phyloP scores from a whole-genome alignment of 2,888 invertebrate species.

The Eupsilia transversa region DNA sequence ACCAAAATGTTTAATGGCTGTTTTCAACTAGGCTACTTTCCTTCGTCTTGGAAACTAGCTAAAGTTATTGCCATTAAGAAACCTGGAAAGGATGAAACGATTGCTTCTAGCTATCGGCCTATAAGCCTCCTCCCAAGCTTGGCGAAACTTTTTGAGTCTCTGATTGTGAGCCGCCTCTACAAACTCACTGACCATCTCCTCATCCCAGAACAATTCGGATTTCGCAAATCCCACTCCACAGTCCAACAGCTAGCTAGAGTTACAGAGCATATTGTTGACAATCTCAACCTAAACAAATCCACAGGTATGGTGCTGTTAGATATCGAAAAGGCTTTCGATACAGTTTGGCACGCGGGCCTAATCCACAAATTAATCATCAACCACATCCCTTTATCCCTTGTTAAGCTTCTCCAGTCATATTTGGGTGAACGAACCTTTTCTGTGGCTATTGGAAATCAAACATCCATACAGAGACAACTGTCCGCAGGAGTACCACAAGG shows the following conservation, averaged over 20 bases:
- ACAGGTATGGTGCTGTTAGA: too few relatives aligned
- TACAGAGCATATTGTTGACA: neutral
- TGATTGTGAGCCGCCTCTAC: neutral
- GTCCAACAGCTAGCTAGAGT: neutral
- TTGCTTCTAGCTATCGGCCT: conserved; percentile 28
- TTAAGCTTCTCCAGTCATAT: too few relatives aligned
- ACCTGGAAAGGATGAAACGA: conserved; percentile 36
- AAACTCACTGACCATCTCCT: neutral
- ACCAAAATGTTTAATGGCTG: neutral
- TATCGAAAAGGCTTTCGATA: too few relatives aligned
- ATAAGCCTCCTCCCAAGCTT: conserved; percentile 6
- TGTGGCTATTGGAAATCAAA: too few relatives aligned
- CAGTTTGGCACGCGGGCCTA: too few relatives aligned
- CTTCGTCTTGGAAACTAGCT: conserved; percentile 33
- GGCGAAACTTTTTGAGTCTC: conserved; percentile 1
- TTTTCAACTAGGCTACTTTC: conserved; percentile 21
- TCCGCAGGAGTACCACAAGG: too few relatives aligned
- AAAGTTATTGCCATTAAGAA: conserved; percentile 46
- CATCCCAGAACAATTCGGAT: conserved; percentile 44
- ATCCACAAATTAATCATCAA: too few relatives aligned
- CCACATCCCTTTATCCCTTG: too few relatives aligned
- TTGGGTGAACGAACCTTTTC: too few relatives aligned
- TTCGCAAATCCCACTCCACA: conserved; percentile 41
- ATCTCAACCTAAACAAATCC: neutral
- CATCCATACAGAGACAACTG: too few relatives aligned